Conservation (phyloP, 1,140 invertebrate species). For the Agrypnia vestita region DNA sequence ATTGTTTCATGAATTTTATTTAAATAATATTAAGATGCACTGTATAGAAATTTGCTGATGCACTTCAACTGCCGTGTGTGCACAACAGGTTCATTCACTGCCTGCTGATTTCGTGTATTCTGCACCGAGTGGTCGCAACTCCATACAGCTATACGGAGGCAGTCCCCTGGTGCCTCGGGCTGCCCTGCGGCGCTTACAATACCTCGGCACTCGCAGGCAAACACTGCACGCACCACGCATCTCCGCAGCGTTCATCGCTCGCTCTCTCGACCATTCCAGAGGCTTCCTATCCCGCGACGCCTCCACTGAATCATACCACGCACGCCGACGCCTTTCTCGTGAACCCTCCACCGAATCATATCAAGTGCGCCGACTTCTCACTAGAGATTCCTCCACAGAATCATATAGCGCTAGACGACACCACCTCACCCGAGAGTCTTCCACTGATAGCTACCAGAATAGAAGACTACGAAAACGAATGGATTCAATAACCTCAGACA, state of each 20-base stretch:
- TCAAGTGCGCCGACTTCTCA: constrained; percentile 54
- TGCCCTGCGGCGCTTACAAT: constrained; percentile 54
- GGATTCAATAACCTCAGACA: constrained; percentile 59
- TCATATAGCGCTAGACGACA: constrained; percentile 64
- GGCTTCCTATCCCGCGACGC: constrained; percentile 54
- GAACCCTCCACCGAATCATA: constrained; percentile 58
- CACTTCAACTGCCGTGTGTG: constrained; percentile 30
- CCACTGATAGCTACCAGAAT: constrained; percentile 65
- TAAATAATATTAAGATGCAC: background rate
- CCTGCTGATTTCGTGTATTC: constrained; percentile 82
- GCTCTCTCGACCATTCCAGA: constrained; percentile 54
- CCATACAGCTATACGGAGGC: constrained; percentile 55
- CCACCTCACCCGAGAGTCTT: constrained; percentile 69
- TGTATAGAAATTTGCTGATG: constrained; percentile 49
- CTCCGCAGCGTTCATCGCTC: constrained; percentile 48
- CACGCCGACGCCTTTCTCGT: constrained; percentile 49
- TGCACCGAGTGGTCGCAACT: constrained; percentile 70
- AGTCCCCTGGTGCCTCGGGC: constrained; percentile 53
- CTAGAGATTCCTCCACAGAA: constrained; percentile 58
- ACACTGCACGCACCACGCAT: constrained; percentile 60
- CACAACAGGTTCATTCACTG: constrained; percentile 76
- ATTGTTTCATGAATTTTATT: no score
- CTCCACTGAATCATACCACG: constrained; percentile 56
- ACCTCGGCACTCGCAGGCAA: constrained; percentile 63
- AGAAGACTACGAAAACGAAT: constrained; percentile 60